phyloP scores from a whole-genome alignment of 2,888 invertebrate genomes.

The Cerastis leucographa region DNA sequence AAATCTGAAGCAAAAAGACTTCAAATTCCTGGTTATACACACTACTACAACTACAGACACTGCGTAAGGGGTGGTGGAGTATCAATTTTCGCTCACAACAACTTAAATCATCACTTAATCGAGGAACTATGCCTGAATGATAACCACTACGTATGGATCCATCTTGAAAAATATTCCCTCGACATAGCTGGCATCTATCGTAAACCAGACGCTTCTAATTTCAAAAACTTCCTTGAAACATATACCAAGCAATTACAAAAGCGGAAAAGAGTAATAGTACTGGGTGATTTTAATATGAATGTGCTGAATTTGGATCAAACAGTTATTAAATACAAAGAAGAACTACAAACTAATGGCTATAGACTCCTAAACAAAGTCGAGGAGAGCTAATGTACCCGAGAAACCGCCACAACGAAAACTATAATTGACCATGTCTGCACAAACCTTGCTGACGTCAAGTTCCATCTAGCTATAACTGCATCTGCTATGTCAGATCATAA shows the following conservation, averaged over 20 bases:
- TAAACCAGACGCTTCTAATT: not conserved
- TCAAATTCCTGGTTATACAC: no score
- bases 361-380: not conserved
- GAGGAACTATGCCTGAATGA: no score
- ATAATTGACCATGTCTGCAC: not conserved
- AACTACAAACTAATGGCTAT: not conserved
- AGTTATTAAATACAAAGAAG: not conserved
- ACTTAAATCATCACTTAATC: no score
- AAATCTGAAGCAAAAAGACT: slow-evolving; percentile 18
- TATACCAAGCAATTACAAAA: not conserved
- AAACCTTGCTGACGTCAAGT: slow-evolving; percentile 3
- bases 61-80: no score
- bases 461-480: slow-evolving; percentile 48
- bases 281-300: not conserved
- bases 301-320: not conserved
- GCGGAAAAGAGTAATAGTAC: not conserved
- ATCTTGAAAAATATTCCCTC: slow-evolving; percentile 8
- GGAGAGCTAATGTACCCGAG: not conserved
- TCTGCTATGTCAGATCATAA: not conserved
- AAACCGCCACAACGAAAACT: slow-evolving; percentile 3
- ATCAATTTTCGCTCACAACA: no score
- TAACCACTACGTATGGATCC: not conserved
- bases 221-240: slow-evolving; percentile 1
- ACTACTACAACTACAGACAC: no score
- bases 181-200: slow-evolving; percentile 6